These are phyloP conservation scores for Cosmorhoe ocellata DNA, from an alignment of 2,888 invertebrate genomes.

Conservation along the genomic window DNA sequence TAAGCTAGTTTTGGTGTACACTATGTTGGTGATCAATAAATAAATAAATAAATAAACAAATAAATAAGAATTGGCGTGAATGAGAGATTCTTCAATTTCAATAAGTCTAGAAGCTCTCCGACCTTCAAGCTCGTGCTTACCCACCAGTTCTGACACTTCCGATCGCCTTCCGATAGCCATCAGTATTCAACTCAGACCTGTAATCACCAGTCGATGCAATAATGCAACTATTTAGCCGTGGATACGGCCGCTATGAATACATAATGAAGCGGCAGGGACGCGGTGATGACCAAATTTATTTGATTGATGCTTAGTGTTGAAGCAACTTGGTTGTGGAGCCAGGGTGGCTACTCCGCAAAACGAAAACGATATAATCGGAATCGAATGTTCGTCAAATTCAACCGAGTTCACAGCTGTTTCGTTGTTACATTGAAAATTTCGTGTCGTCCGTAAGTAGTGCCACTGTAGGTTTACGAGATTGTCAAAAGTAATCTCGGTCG, in stretches of 20 bases:
- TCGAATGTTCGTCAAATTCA: no score
- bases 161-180: constrained; percentile 21
- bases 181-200: constrained; percentile 2
- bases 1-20: no score
- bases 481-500: no score
- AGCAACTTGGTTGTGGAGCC: not conserved
- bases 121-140: not conserved
- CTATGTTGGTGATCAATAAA: no score
- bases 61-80: no score
- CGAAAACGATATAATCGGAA: no score
- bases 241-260: constrained; percentile 1
- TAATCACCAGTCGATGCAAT: constrained; percentile 31
- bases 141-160: constrained; percentile 4
- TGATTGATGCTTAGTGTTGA: not conserved
- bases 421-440: no score
- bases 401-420: no score
- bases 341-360: no score
- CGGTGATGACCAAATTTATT: constrained; percentile 3
- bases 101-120: constrained; percentile 4
- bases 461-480: no score
- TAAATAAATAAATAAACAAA: no score
- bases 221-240: constrained; percentile 30
- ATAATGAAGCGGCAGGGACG: constrained; percentile 2
- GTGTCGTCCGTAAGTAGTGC: no score
- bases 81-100: not conserved